Conservation (phyloP, 2,888 invertebrate genomes). For the Ophion obscuratus region DNA sequence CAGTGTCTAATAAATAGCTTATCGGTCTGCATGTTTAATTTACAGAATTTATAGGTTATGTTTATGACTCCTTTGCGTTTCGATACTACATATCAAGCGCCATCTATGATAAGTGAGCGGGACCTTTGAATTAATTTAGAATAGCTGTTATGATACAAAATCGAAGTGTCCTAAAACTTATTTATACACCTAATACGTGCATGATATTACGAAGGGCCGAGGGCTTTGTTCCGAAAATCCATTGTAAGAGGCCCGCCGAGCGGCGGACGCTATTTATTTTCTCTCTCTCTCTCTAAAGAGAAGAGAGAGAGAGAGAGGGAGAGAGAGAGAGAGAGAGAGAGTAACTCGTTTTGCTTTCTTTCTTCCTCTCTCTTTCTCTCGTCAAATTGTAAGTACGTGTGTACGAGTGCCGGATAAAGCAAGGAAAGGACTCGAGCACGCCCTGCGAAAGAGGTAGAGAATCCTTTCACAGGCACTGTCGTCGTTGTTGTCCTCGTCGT, state of each 20-base stretch:
- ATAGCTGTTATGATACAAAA: no score
- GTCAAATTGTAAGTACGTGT: neutral
- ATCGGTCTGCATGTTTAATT: no score
- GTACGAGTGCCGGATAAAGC: slow-evolving; percentile 42
- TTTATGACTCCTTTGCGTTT: no score
- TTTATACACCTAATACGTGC: no score
- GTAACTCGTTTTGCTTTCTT: slow-evolving; percentile 38
- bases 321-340: slow-evolving; percentile 37
- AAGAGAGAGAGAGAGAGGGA: neutral
- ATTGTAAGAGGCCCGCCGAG: neutral
- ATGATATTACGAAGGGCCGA: neutral
- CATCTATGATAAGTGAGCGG: no score
- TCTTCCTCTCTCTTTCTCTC: neutral
- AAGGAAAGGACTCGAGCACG: slow-evolving; percentile 8
- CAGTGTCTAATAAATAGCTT: no score
- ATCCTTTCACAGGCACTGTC: slow-evolving; percentile 10
- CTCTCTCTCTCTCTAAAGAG: neutral
- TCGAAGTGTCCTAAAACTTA: no score
- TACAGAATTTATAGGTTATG: no score
- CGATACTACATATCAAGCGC: no score
- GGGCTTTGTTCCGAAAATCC: no score
- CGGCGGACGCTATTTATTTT: neutral
- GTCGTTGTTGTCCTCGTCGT: slow-evolving; percentile 30
- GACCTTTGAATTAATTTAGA: no score
- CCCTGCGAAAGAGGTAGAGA: neutral